Evolutionary conservation across 2,888 invertebrate genomes (phyloP), one percentile per base, ranked within the genome.

Genomic region (Megamerina dolium): DNA sequence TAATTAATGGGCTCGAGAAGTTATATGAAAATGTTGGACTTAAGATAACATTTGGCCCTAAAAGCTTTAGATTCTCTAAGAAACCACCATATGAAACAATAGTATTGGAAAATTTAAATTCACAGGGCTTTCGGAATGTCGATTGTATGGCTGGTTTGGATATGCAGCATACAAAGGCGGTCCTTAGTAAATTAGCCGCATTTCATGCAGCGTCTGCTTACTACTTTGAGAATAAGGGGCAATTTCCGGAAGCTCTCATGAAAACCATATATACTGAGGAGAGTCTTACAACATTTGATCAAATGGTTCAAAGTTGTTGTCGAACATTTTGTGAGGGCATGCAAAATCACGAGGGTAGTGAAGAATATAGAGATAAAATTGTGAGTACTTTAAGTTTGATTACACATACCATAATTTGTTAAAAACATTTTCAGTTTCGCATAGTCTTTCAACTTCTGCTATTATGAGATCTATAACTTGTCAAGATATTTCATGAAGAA

Each of bases 121-220:
- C 30, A 1, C 43, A 30, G 13, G 59, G 57, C 17, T 63, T 57
- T 21, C 41, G 48, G 5, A 57, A 52, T 18, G 47, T 36, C 2
- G 55, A 61, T 46, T 59, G 62, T 9, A 43, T 55, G 2, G 45
- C 50, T 9, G 62, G 66, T 5, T 46, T 68, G 6, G 60, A 66
- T 23, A 42, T 60, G 53, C 48, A 50, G 1, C 66, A 67, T 21
- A 56, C 55, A 13, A 52, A 61, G 33, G 34, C 52, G 2, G 55
- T 52, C 1, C 50, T 68, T 2, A 50, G 55, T 13, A 68, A 67
- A 34, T 20, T 68, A 21, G 65, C 66, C 1, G 51, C 68, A 40
- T 65, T 64, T 47, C 68, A 68, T 56, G 67, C 68, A 0, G 63
- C 61, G 2, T 66, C 66, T 0, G 56, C 59, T 4, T 57, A 53